These are phyloP conservation scores for Amphipoea oculea DNA, from an alignment of 2,888 invertebrate genomes.

Conservation along the genomic window DNA sequence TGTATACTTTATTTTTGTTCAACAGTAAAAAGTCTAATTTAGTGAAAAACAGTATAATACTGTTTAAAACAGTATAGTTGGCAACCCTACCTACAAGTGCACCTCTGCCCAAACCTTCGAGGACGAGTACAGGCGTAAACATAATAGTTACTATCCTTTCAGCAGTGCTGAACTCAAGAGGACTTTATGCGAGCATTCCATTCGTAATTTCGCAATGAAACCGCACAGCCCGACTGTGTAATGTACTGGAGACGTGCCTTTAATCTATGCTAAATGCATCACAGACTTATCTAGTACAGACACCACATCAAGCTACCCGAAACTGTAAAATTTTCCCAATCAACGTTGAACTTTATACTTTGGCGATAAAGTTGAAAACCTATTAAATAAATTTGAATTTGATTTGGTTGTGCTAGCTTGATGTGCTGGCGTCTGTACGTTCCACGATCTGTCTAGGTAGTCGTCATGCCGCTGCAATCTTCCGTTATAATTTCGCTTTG, in stretches of 20 bases:
- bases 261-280: not conserved
- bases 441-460: constrained; percentile 8
- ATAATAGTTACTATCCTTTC: not conserved
- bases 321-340: no score
- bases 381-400: no score
- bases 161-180: not conserved
- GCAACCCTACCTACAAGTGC: no score
- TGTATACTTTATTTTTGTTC: no score
- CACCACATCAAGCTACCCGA: no score
- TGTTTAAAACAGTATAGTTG: no score
- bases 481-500: constrained; percentile 17
- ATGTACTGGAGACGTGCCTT: not conserved
- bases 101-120: not conserved
- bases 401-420: no score
- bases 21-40: no score
- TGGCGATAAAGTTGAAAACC: no score
- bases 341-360: no score
- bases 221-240: not conserved
- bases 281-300: constrained; percentile 1
- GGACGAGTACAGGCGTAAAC: no score
- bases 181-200: not conserved
- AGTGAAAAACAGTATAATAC: no score
- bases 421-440: not conserved
- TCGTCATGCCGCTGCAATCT: not conserved
- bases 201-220: constrained; percentile 11